Base-by-base conservation (phyloP, 2,797 vertebrate species). In the Podargus strigoides region DNA sequence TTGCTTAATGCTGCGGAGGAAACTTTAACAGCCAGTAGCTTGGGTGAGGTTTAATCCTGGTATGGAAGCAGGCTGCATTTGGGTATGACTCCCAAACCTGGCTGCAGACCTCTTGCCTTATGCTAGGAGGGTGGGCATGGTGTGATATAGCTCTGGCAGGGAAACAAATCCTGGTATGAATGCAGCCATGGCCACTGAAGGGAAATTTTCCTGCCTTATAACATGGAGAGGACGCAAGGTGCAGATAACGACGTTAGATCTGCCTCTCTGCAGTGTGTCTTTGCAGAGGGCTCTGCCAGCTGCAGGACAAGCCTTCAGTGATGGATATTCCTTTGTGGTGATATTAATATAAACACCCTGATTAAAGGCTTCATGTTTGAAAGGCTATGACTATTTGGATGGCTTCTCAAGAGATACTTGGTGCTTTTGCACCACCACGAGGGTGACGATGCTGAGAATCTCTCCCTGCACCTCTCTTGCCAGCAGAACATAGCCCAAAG, bases 21-120 rank as follows among this genome's bases (percentile, higher is more conserved):
- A 92, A 84, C 12, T 90, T 92, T 63, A 85, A 67, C 23, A 93
- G 52, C 32, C 70, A 20, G 81, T 56, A 81, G 39, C 42, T 53
- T 63, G 79, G 64, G 62, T 0, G 15, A 78, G 74, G 74, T 88
- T 91, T 92, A 76, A 93, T 59, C 67, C 3, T n/a, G n/a, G 3
- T 44, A n/a, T 52, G 22, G 41, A 70, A 87, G 27, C 0, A 30
- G 34, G 7, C 28, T 87, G 1, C 1, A 5, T 42, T 64, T 0
- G 4, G 47, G 26, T 76, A 52, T 1, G 1, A 21, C 21, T 32
- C 32, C 52, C 56, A 32, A 16, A 41, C 52, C 34, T 32, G 17
- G 28, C 46, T 85, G 47, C 22, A 76, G 55, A 67, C 16, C 28
- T 66, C 56, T 83, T 2, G 4, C 52, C 14, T 39, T 53, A 20